Evolutionary conservation across 2,797 vertebrate species (phyloP).

Genomic region (Crenichthys baileyi): DNA sequence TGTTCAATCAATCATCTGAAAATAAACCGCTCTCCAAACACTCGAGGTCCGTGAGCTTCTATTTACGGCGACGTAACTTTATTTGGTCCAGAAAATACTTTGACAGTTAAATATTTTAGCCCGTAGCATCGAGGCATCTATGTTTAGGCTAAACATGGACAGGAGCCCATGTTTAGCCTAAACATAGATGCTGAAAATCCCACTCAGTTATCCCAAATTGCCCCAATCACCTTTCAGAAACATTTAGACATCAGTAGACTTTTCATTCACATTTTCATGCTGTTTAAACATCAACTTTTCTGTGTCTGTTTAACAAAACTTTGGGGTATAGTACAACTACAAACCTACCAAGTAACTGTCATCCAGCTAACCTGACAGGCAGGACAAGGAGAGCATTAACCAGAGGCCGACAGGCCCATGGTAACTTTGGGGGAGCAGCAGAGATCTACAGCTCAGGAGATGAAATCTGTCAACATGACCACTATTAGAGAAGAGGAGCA

Average conservation of each 20-base stretch:
- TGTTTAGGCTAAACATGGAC: background rate
- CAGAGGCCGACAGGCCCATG: background rate
- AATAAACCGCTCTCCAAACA: background rate
- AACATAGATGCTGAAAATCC: background rate
- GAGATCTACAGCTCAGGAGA: no score
- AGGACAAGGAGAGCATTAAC: no score
- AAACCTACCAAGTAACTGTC: background rate
- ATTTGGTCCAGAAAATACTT: background rate
- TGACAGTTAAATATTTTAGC: background rate
- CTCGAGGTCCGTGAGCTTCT: background rate
- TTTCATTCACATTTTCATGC: background rate
- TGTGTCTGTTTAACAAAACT: no score
- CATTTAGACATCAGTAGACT: background rate
- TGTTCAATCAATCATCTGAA: background rate
- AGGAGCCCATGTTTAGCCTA: background rate
- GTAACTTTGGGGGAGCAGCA: background rate
- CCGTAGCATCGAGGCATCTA: background rate
- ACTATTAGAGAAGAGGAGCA: background rate
- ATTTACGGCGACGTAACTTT: background rate
- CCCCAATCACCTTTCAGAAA: background rate
- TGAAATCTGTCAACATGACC: no score
- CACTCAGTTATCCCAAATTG: background rate
- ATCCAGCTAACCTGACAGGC: background rate
- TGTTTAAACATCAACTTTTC: background rate
- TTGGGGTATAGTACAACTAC: background rate